phyloP scores from a whole-genome alignment of 2,113 vertebrate genomes.

The Cryptoleucopteryx plumbea region DNA sequence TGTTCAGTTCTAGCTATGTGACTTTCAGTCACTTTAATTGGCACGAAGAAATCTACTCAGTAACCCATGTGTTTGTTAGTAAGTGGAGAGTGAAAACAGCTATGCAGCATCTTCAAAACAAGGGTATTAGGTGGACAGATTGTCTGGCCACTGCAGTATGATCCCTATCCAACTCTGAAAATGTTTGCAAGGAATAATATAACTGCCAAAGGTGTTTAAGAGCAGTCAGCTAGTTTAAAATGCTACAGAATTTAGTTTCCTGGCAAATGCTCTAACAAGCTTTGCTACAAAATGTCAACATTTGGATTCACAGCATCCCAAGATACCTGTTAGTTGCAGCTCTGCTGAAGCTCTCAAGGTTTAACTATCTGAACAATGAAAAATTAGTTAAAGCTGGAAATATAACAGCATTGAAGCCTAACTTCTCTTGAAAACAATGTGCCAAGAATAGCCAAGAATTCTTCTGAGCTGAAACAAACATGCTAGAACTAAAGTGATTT shows the following conservation, averaged over 20 bases:
- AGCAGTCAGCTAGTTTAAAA: constrained; percentile 32
- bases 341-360: constrained; percentile 31
- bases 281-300: constrained; percentile 41
- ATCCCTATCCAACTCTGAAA: constrained; percentile 19
- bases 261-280: constrained; percentile 20
- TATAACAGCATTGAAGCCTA: background rate
- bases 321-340: constrained; percentile 44
- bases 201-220: constrained; percentile 40
- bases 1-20: background rate
- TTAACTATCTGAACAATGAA: constrained; percentile 58
- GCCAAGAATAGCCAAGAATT: constrained; percentile 6
- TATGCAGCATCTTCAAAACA: background rate
- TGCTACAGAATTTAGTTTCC: background rate
- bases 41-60: background rate
- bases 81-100: constrained; percentile 7
- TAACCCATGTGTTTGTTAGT: background rate
- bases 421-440: constrained; percentile 2
- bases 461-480: background rate
- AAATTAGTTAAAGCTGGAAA: constrained; percentile 50
- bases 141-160: background rate
- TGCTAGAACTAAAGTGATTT: background rate
- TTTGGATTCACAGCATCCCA: constrained; percentile 34
- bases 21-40: background rate
- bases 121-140: constrained; percentile 3
- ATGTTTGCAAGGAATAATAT: constrained; percentile 6